Evolutionary conservation across 1,140 invertebrate species (phyloP).

Genomic region (Drosophila busckii): DNA sequence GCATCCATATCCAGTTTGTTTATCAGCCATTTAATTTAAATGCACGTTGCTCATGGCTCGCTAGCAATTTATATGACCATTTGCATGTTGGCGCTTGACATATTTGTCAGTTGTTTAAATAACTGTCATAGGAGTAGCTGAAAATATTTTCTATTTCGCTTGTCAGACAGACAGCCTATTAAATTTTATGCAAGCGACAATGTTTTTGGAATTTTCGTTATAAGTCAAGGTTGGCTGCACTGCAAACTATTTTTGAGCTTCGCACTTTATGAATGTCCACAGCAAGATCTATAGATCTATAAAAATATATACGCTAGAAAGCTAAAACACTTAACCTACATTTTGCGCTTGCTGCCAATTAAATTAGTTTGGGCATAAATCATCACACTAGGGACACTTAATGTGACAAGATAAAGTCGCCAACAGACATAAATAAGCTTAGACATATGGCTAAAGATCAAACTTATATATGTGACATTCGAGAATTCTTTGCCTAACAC

Average conservation of each 20-base stretch:
- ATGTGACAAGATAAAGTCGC: conserved; percentile 4
- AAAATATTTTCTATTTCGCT: not conserved
- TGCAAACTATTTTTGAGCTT: too few species aligned
- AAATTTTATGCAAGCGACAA: conserved; percentile 3
- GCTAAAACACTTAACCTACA: conserved; percentile 46
- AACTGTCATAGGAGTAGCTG: too few species aligned
- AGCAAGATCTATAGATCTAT: not conserved
- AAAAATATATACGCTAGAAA: conserved; percentile 8
- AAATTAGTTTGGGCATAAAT: conserved; percentile 26
- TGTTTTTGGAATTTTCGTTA: conserved; percentile 12
- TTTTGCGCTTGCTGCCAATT: conserved; percentile 30
- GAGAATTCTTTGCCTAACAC: too few species aligned
- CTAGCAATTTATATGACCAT: too few species aligned
- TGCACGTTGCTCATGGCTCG: too few species aligned
- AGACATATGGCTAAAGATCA: conserved; percentile 1
- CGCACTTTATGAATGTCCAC: too few species aligned
- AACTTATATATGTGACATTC: not conserved
- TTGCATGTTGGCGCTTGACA: too few species aligned
- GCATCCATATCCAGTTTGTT: too few species aligned
- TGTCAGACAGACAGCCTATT: too few species aligned
- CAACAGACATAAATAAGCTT: conserved; percentile 30
- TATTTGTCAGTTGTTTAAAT: too few species aligned
- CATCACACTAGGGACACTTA: conserved; percentile 10
- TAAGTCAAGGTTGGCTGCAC: conserved; percentile 13
- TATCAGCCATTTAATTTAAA: too few species aligned